Evolutionary conservation across 2,888 invertebrate species (phyloP).

Genomic region (Ophion ventricosus): DNA sequence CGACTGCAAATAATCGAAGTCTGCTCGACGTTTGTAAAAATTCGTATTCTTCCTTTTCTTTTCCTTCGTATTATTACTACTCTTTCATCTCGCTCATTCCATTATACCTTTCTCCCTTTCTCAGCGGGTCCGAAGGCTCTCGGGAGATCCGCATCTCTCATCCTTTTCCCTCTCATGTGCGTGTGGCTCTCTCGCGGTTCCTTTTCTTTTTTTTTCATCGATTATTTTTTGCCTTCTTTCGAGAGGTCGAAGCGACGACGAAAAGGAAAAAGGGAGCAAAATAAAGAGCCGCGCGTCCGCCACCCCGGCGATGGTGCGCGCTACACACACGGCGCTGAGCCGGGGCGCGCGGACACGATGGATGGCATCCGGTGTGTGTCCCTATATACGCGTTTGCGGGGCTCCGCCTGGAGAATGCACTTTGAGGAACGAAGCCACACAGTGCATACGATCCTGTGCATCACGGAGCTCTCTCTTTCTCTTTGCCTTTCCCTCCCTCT

Average conservation of each 20-base stretch:
- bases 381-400: constrained; percentile 48
- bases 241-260: constrained; percentile 55
- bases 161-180: constrained; percentile 3
- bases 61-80: constrained; percentile 32
- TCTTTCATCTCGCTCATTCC: constrained; percentile 31
- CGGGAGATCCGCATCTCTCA: constrained; percentile 20
- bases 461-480: constrained; percentile 34
- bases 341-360: constrained; percentile 72
- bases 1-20: too few relatives aligned
- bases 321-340: constrained; percentile 1
- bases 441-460: constrained; percentile 44
- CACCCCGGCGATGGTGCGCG: constrained; percentile 42
- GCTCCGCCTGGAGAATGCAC: constrained; percentile 75
- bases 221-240: constrained; percentile 30
- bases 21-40: too few relatives aligned
- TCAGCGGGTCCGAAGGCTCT: not conserved
- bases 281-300: constrained; percentile 46
- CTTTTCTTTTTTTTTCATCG: constrained; percentile 15
- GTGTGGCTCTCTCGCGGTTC: not conserved
- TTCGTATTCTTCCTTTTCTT: not conserved
- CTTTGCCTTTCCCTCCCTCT: constrained; percentile 37
- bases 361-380: constrained; percentile 80
- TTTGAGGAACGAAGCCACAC: constrained; percentile 65
- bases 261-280: constrained; percentile 69
- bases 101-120: constrained; percentile 1